A percentile compares a stretch with the other conserved stretches of the same genome.
phyloP scores from a whole-genome alignment of 1,140 invertebrate species.

The Drosophila repletoides region DNA sequence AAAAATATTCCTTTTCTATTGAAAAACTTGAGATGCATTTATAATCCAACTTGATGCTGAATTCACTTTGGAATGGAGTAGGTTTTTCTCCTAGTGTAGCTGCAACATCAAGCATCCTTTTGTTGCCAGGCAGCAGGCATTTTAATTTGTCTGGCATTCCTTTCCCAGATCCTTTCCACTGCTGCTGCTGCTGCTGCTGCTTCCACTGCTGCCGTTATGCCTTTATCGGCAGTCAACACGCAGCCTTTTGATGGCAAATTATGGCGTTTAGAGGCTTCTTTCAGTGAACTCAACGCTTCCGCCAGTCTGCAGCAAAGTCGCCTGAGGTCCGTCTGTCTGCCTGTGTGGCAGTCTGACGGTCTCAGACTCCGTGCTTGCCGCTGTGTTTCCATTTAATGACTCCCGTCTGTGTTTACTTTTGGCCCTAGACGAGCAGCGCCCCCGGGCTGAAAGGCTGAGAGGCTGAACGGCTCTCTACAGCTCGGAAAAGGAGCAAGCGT shows the following conservation, averaged over 20 bases:
- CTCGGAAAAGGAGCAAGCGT: conserved; percentile 35
- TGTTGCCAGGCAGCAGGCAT: conserved; percentile 62
- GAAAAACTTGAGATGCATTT: no score
- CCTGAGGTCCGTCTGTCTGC: conserved; percentile 56
- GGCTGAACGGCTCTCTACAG: no score
- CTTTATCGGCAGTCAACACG: conserved; percentile 78
- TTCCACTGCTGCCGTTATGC: conserved; percentile 35
- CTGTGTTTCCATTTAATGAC: conserved; percentile 71
- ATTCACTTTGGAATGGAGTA: no score
- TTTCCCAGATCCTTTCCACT: conserved; percentile 9
- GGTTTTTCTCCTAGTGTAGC: no score
- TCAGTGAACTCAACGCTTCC: conserved; percentile 31
- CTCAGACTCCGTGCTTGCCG: conserved; percentile 25
- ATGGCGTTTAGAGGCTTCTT: conserved; percentile 65
- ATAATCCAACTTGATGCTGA: no score
- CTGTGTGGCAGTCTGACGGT: conserved; percentile 35
- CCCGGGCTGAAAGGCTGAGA: no score
- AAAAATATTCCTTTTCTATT: no score
- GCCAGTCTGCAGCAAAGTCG: conserved; percentile 26
- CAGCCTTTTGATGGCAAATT: conserved; percentile 80
- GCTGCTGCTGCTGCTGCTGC: conserved; percentile 6
- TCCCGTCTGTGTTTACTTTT: conserved; percentile 75
- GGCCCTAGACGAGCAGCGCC: conserved; percentile 54
- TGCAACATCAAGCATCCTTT: conserved; percentile 40
- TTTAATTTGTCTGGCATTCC: conserved; percentile 64